phyloP scores from a whole-genome alignment of 2,113 vertebrate species.

The Boleophthalmus pectinirostris region DNA sequence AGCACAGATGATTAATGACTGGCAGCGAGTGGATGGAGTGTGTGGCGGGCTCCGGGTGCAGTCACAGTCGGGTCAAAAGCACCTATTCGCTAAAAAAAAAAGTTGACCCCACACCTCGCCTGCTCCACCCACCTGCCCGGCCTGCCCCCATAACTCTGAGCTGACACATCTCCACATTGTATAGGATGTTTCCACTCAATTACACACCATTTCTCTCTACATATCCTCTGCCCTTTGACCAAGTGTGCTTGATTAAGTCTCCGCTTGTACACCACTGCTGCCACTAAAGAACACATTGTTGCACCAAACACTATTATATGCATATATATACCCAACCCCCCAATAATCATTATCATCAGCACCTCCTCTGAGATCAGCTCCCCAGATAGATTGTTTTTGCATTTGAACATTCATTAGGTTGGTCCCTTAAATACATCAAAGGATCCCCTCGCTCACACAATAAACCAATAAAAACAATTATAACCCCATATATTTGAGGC shows the following conservation, averaged over 20 bases:
- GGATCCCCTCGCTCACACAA: slow-evolving; percentile 68
- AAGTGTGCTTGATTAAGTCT: slow-evolving; percentile 74
- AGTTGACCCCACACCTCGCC: slow-evolving; percentile 26
- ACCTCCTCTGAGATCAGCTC: slow-evolving; percentile 63
- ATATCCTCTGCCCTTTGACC: slow-evolving; percentile 55
- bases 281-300: slow-evolving; percentile 73
- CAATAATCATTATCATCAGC: slow-evolving; percentile 35
- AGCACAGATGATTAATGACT: slow-evolving; percentile 71
- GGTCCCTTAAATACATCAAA: slow-evolving; percentile 80
- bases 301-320: slow-evolving; percentile 1
- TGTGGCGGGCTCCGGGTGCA: slow-evolving; percentile 29
- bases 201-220: slow-evolving; percentile 47
- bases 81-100: slow-evolving; percentile 69
- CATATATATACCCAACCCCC: slow-evolving; percentile 12
- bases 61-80: slow-evolving; percentile 72
- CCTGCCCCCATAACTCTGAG: slow-evolving; percentile 65
- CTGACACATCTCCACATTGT: slow-evolving; percentile 63
- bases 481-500: slow-evolving; percentile 62
- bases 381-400: slow-evolving; percentile 66
- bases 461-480: slow-evolving; percentile 79
- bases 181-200: slow-evolving; percentile 73
- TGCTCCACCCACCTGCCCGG: slow-evolving; percentile 11
- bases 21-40: slow-evolving; percentile 16
- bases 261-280: slow-evolving; percentile 63
- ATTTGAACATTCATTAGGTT: slow-evolving; percentile 77